These are phyloP conservation scores for Thera obeliscata DNA, from an alignment of 2,888 invertebrate genomes.

Conservation along the genomic window DNA sequence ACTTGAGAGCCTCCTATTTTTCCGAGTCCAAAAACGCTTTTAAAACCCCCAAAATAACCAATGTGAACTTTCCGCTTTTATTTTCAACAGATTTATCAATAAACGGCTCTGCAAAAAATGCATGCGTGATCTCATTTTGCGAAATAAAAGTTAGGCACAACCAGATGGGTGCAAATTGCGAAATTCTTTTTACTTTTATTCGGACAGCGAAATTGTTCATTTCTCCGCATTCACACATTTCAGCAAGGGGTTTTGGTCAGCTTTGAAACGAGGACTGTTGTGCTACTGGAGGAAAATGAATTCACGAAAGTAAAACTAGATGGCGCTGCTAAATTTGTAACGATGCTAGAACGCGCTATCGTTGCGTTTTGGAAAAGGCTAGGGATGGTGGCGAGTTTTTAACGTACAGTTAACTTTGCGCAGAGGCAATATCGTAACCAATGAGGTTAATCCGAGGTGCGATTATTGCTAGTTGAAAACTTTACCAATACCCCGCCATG, in stretches of 20 bases:
- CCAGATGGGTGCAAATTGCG: slow-evolving; percentile 32
- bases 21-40: neutral
- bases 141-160: slow-evolving; percentile 32
- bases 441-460: slow-evolving; percentile 95
- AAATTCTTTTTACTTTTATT: slow-evolving; percentile 35
- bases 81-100: slow-evolving; percentile 5
- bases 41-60: neutral
- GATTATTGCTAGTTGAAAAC: slow-evolving; percentile 97
- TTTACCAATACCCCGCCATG: slow-evolving; percentile 86
- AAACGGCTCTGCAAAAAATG: slow-evolving; percentile 8
- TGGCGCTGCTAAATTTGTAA: neutral
- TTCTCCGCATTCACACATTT: slow-evolving; percentile 42
- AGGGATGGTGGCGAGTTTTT: neutral
- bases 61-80: neutral
- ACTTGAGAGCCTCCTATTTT: too few species aligned
- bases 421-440: slow-evolving; percentile 97
- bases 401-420: slow-evolving; percentile 88
- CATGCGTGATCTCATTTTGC: slow-evolving; percentile 22
- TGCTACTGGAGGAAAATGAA: slow-evolving; percentile 5
- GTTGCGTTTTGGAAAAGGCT: neutral
- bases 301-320: neutral
- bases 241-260: slow-evolving; percentile 29
- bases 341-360: neutral
- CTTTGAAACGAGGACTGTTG: slow-evolving; percentile 2
- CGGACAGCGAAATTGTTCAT: slow-evolving; percentile 42